Evolutionary conservation across 2,797 vertebrate species (phyloP).

Genomic region (Lithobates sylvaticus): DNA sequence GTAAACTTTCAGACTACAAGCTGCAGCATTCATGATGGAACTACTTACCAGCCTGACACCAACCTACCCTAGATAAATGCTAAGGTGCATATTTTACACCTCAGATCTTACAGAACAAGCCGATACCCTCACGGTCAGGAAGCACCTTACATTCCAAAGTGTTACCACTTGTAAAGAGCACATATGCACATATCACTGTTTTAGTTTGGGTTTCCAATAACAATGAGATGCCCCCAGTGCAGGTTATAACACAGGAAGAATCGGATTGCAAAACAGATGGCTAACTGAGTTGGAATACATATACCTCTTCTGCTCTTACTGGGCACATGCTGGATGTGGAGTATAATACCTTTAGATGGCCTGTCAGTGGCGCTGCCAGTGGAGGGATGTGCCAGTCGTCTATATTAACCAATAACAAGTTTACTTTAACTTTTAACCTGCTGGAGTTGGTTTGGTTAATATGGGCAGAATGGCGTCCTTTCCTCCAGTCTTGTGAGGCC

Average conservation of each 20-base stretch:
- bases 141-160: background rate
- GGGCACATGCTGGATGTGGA: background rate
- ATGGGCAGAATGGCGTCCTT: background rate
- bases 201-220: background rate
- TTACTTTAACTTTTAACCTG: background rate
- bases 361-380: background rate
- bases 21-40: constrained; percentile 66
- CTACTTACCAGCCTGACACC: background rate
- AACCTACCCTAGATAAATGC: background rate
- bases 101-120: background rate
- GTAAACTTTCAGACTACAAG: constrained; percentile 65
- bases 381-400: too few species aligned
- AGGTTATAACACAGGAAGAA: background rate
- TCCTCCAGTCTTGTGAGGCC: background rate
- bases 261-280: background rate
- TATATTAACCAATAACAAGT: background rate
- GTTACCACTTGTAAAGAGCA: background rate
- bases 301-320: too few species aligned
- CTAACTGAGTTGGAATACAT: background rate
- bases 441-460: too few species aligned
- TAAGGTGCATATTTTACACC: background rate
- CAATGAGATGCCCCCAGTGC: background rate
- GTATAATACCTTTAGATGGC: background rate
- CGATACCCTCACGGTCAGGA: background rate
- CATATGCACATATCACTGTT: background rate